Evolutionary conservation across 1,140 invertebrate species (phyloP), one percentile per base, ranked within the genome.

Genomic region (Arion vulgaris): DNA sequence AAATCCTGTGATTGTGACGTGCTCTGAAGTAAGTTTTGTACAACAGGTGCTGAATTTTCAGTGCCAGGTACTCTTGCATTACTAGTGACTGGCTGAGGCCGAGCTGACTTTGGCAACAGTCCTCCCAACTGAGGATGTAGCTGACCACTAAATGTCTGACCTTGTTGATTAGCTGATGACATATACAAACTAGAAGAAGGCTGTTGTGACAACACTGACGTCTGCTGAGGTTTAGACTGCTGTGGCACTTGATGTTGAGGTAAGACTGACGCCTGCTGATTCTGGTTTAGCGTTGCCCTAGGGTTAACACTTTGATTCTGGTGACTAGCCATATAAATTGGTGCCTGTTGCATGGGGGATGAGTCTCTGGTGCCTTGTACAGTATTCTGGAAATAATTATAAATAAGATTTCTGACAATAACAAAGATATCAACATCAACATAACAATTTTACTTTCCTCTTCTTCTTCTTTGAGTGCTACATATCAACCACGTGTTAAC

Each of bases 1-100:
- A 53, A 2, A 34, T 4, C 69, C 34, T 82, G 45, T 17, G 66
- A n/a, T 51, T 71, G 68, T 36, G 72, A 82, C 7, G 84, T 81
- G 68, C 82, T 77, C 34, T 71, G 78, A 79, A 88, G 86, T 45
- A 88, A 81, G 38, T 72, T 83, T 68, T 85, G 83, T 39, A 83
- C 66, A 51, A 81, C 71, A 38, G 78, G 75, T 51, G 45, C 83
- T 41, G n/a, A 28, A 11, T 17, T 72, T 41, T 80, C 71, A 11
- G 38, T 41, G 13, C 41, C 71, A 32, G 62, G 15, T 7, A 5
- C 41, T 19, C 23, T 57, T 34, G 11, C 1, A 34, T 66, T n/a
- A 66, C 28, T 32, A 34, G 4, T 66, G 28, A 7, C n/a, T 66
- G 62, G n/a, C 28, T 32, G 28, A 66, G 62, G n/a, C 19, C 23